Evolutionary conservation across 2,888 invertebrate species (phyloP).

Genomic region (Eugnorisma glareosa): DNA sequence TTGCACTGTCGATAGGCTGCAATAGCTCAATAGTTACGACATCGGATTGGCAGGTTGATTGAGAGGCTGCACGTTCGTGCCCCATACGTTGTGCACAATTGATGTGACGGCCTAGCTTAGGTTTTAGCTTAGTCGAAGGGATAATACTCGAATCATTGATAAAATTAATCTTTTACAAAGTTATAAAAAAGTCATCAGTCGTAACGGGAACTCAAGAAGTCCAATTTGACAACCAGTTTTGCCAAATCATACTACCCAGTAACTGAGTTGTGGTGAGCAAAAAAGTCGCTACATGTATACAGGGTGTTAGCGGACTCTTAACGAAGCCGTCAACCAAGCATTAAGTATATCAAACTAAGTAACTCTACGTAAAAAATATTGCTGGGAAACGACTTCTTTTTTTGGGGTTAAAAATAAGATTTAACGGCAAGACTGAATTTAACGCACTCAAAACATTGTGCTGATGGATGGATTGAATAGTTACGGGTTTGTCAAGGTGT

Average conservation of each 20-base stretch:
- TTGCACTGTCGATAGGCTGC: constrained; percentile 7
- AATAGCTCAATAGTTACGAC: constrained; percentile 16
- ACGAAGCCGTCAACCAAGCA: too few species aligned
- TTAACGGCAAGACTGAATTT: too few species aligned
- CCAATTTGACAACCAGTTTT: not conserved
- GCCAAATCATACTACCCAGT: not conserved
- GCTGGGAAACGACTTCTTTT: too few species aligned
- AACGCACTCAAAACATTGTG: too few species aligned
- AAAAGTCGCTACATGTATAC: not conserved
- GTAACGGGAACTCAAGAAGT: not conserved
- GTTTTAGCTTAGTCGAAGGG: constrained; percentile 1
- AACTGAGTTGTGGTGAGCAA: not conserved
- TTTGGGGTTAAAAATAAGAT: too few species aligned
- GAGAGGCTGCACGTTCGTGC: not conserved
- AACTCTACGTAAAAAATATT: too few species aligned
- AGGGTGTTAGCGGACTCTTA: too few species aligned
- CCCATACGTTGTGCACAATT: constrained; percentile 1
- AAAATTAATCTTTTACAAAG: not conserved
- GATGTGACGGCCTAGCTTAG: not conserved
- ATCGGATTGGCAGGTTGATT: constrained; percentile 40
- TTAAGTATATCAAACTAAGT: too few species aligned
- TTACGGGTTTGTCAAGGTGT: too few species aligned
- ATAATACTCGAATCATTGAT: not conserved
- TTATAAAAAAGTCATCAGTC: not conserved
- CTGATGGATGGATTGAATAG: too few species aligned